These are phyloP conservation scores for Conopomorpha cramerella DNA, from an alignment of 1,140 invertebrate species.

Conservation along the genomic window DNA sequence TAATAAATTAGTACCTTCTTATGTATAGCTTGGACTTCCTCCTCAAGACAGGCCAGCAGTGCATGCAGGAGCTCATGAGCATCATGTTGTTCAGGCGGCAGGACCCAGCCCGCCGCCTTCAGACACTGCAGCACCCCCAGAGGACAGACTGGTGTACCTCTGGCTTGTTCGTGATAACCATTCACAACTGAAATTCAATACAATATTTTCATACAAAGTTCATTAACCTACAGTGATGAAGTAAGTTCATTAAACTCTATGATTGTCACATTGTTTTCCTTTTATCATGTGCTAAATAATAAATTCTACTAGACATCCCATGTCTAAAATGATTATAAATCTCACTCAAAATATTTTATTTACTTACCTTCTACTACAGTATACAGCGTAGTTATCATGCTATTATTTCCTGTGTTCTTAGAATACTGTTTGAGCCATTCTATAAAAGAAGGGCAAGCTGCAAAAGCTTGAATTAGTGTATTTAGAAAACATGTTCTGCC, in stretches of 20 bases:
- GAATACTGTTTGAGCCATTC: constrained; percentile 76
- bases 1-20: constrained; percentile 53
- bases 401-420: constrained; percentile 60
- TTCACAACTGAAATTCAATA: constrained; percentile 78
- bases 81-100: constrained; percentile 89
- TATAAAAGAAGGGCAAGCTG: constrained; percentile 79
- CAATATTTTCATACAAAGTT: no score
- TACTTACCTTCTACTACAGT: constrained; percentile 66
- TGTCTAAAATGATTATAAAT: no score
- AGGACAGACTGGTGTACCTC: constrained; percentile 70
- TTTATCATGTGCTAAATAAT: constrained; percentile 3
- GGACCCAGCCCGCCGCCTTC: constrained; percentile 78
- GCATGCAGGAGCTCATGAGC: constrained; percentile 91
- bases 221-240: no score
- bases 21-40: constrained; percentile 68
- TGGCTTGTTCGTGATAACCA: constrained; percentile 72
- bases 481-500: constrained; percentile 88
- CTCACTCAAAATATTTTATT: no score
- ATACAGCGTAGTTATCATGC: constrained; percentile 67
- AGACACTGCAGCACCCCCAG: constrained; percentile 78
- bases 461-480: constrained; percentile 81
- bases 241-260: no score
- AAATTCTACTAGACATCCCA: constrained; percentile 6
- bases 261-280: no score
- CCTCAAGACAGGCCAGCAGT: constrained; percentile 82